Percentiles rank a stretch among this genome's conserved stretches.
These are phyloP conservation scores for Hirtodrosophila alboralis DNA, from an alignment of 2,888 invertebrate species.

Conservation along the genomic window DNA sequence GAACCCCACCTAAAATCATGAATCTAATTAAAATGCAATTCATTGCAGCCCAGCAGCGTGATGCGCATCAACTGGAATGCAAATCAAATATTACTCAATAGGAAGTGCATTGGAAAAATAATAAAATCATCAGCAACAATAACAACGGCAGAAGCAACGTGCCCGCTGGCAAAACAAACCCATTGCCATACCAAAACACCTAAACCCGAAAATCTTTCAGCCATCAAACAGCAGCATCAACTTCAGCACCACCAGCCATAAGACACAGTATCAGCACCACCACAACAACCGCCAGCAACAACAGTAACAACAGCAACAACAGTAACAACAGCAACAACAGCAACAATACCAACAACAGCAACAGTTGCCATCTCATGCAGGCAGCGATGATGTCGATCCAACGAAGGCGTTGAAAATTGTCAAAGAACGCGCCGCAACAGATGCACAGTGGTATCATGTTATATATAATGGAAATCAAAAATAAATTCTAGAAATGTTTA, in stretches of 20 bases:
- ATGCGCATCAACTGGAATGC: constrained; percentile 73
- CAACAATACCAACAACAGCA: constrained; percentile 30
- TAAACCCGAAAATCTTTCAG: constrained; percentile 52
- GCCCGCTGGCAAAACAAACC: constrained; percentile 73
- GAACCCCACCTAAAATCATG: constrained; percentile 66
- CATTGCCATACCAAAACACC: constrained; percentile 40
- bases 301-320: constrained; percentile 25
- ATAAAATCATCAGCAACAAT: constrained; percentile 74
- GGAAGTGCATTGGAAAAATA: constrained; percentile 73
- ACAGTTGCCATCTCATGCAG: constrained; percentile 76
- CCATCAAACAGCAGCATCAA: constrained; percentile 74
- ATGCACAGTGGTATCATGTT: constrained; percentile 46
- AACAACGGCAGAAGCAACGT: constrained; percentile 30
- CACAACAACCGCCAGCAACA: constrained; percentile 28
- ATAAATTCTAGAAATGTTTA: too few species aligned
- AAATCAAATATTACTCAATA: constrained; percentile 79
- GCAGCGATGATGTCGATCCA: constrained; percentile 59
- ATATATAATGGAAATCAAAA: background rate
- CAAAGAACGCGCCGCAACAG: constrained; percentile 75
- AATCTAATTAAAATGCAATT: constrained; percentile 80
- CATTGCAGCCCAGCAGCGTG: constrained; percentile 58
- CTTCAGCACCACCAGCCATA: constrained; percentile 23
- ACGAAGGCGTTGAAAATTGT: constrained; percentile 80
- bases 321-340: constrained; percentile 57
- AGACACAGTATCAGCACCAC: constrained; percentile 10